Percentiles rank a stretch among this genome's conserved stretches.
phyloP scores from a whole-genome alignment of 1,140 invertebrate species.

The Solenopsis fugax region DNA sequence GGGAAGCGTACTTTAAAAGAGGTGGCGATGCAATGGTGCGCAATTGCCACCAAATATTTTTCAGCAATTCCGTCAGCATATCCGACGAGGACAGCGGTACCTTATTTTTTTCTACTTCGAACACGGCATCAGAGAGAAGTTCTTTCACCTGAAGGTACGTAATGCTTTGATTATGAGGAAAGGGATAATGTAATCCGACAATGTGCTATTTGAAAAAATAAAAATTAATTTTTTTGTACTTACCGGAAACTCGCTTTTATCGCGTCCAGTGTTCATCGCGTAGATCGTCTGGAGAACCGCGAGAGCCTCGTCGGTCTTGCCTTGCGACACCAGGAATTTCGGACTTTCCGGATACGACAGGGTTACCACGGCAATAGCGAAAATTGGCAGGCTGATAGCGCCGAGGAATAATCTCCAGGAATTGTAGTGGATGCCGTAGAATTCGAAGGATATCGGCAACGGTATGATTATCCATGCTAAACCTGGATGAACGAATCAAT shows the following conservation, averaged over 20 bases:
- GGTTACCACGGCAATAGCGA: constrained; percentile 86
- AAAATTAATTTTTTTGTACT: constrained; percentile 4
- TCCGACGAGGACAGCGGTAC: neutral
- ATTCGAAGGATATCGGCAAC: constrained; percentile 83
- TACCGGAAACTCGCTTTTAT: constrained; percentile 82
- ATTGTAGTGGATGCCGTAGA: constrained; percentile 85
- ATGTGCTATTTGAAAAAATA: neutral
- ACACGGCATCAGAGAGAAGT: constrained; percentile 53
- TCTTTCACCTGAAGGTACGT: constrained; percentile 63
- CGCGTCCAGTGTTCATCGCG: constrained; percentile 87
- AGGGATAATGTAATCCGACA: neutral
- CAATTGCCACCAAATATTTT: constrained; percentile 87
- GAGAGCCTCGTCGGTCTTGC: constrained; percentile 88
- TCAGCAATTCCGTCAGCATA: constrained; percentile 79
- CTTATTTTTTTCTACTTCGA: constrained; percentile 12
- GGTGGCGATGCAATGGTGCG: constrained; percentile 86
- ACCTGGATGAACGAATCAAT: constrained; percentile 83
- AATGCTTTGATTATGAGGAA: neutral
- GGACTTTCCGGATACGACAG: constrained; percentile 91
- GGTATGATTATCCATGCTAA: constrained; percentile 90
- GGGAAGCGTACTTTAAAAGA: constrained; percentile 86
- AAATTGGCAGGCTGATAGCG: constrained; percentile 87
- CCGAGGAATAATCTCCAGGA: constrained; percentile 90
- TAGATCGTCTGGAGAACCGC: constrained; percentile 88
- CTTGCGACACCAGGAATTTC: constrained; percentile 90